Evolutionary conservation across 1,140 invertebrate species (phyloP).

Genomic region (Mesaphorura yosii): DNA sequence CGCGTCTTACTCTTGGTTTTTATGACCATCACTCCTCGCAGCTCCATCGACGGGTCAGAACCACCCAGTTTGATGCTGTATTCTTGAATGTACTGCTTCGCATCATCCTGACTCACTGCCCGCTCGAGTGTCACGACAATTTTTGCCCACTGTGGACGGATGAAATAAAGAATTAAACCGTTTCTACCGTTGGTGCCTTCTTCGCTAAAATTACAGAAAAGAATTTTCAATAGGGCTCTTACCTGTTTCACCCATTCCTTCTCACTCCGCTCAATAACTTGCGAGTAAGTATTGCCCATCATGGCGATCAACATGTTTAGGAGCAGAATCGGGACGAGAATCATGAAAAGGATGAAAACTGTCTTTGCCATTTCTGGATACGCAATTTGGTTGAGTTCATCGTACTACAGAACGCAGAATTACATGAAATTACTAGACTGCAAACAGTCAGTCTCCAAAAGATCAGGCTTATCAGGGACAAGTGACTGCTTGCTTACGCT

Average conservation of each 20-base stretch:
- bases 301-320: slow-evolving; percentile 98
- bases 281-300: slow-evolving; percentile 98
- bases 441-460: slow-evolving; percentile 4
- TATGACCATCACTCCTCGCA: slow-evolving; percentile 92
- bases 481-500: no score
- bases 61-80: slow-evolving; percentile 81
- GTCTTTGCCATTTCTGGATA: slow-evolving; percentile 85
- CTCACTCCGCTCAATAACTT: slow-evolving; percentile 94
- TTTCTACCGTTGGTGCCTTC: not conserved
- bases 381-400: slow-evolving; percentile 72
- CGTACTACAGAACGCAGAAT: slow-evolving; percentile 55
- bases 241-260: slow-evolving; percentile 98
- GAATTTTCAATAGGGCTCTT: slow-evolving; percentile 23
- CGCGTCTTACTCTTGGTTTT: slow-evolving; percentile 92
- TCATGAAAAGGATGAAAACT: slow-evolving; percentile 94
- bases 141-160: slow-evolving; percentile 80
- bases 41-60: slow-evolving; percentile 65
- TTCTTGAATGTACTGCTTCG: slow-evolving; percentile 79
- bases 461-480: no score
- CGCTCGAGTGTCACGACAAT: slow-evolving; percentile 91
- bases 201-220: not conserved
- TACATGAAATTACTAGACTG: no score
- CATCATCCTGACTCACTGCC: slow-evolving; percentile 75
- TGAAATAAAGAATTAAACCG: not conserved
- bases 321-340: slow-evolving; percentile 87